A percentile compares a stretch with the other conserved stretches of the same genome.
phyloP scores from a whole-genome alignment of 2,797 vertebrate genomes.

The Meriones psammophilus region DNA sequence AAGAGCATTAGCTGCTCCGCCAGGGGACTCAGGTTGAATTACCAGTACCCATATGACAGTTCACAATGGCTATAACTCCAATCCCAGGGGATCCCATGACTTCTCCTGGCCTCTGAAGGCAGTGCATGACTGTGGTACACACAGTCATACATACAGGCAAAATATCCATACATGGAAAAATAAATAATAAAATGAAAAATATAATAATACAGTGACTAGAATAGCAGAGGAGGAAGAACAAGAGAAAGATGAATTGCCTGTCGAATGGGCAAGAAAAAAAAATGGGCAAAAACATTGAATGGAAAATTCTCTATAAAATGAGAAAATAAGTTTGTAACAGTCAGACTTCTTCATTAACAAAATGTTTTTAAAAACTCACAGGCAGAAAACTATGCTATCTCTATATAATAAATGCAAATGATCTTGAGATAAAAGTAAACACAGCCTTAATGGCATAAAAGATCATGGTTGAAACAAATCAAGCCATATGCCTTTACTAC shows the following conservation, averaged over 20 bases:
- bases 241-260: not conserved
- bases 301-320: not conserved
- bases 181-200: not conserved
- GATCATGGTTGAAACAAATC: not conserved
- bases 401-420: not conserved
- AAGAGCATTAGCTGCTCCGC: not conserved
- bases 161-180: not conserved
- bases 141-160: not conserved
- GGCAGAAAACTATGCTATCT: not conserved
- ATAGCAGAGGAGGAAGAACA: not conserved
- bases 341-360: not conserved
- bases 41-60: not conserved
- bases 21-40: not conserved
- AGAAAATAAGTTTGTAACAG: not conserved
- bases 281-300: not conserved
- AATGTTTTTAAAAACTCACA: not conserved
- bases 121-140: not conserved
- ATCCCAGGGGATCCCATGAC: not conserved
- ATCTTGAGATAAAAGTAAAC: slow-evolving; percentile 35
- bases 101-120: not conserved
- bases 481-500: not conserved
- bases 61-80: not conserved
- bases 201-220: not conserved
- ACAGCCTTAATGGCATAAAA: not conserved
- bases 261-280: not conserved